Evolutionary conservation across 1,140 invertebrate species (phyloP).

Genomic region (Eulimnadia texana): DNA sequence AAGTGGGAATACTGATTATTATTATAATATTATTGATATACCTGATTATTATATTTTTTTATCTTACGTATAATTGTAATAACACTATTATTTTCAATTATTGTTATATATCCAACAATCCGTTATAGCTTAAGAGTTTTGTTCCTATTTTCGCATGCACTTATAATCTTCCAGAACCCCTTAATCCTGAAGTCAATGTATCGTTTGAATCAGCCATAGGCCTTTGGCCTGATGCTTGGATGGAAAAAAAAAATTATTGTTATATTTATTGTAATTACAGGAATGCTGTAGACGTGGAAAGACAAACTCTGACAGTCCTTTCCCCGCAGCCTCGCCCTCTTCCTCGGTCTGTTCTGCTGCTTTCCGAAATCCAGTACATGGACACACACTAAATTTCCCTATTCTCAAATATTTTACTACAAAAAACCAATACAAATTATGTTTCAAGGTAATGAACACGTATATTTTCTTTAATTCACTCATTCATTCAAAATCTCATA

Average conservation of each 20-base stretch:
- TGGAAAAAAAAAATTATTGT: not conserved
- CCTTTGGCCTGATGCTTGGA: not conserved
- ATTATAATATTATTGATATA: too few species aligned
- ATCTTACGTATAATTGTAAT: too few species aligned
- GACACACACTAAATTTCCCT: slow-evolving; percentile 47
- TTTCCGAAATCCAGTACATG: slow-evolving; percentile 79
- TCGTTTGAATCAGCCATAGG: slow-evolving; percentile 17
- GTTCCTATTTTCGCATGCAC: too few species aligned
- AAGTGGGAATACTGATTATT: too few species aligned
- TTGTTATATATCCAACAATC: too few species aligned
- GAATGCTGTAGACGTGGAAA: slow-evolving; percentile 74
- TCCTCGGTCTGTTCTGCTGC: slow-evolving; percentile 60
- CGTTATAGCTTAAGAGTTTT: too few species aligned
- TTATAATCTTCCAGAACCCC: too few species aligned
- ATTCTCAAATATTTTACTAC: too few species aligned
- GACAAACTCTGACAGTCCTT: slow-evolving; percentile 70
- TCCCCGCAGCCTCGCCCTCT: slow-evolving; percentile 83
- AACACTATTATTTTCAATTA: too few species aligned
- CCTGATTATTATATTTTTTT: too few species aligned
- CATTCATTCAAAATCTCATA: too few species aligned
- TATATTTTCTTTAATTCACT: not conserved
- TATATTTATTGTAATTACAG: slow-evolving; percentile 36
- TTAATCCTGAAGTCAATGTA: slow-evolving; percentile 1
- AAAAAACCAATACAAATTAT: not conserved
- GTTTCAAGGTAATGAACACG: not conserved